Conservation (phyloP, 2,797 vertebrate genomes). For the Diglossa cyanea region DNA sequence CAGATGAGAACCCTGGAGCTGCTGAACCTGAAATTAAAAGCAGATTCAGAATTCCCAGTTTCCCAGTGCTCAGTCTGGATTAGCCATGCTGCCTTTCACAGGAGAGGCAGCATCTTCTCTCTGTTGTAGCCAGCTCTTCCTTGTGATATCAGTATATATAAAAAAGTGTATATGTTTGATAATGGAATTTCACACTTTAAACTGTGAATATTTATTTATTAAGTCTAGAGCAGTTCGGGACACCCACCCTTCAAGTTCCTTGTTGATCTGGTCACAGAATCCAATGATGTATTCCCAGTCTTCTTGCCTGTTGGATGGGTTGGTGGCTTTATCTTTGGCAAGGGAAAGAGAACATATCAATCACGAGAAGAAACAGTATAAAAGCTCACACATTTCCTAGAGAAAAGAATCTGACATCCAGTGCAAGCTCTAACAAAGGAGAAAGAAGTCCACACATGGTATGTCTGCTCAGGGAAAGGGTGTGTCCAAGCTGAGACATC, state of each 20-base stretch:
- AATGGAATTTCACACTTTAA: not conserved
- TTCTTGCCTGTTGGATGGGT: conserved; percentile 91
- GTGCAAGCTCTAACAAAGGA: not conserved
- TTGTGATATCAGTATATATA: not conserved
- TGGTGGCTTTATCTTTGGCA: conserved; percentile 90
- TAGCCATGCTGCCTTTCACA: not conserved
- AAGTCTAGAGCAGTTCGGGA: not conserved
- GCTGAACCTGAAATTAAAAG: not conserved
- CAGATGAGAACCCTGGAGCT: not conserved
- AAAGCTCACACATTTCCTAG: not conserved
- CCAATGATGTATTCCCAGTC: conserved; percentile 95
- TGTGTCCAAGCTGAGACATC: not conserved
- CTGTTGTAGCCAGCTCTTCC: not conserved
- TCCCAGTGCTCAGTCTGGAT: not conserved
- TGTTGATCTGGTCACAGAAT: conserved; percentile 97
- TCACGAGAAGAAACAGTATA: not conserved
- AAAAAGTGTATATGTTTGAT: not conserved
- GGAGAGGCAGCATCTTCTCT: not conserved
- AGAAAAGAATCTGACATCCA: not conserved
- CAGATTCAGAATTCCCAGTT: not conserved
- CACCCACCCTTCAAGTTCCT: conserved; percentile 91
- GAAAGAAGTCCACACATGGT: not conserved
- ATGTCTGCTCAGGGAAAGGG: not conserved
- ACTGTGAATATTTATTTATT: not conserved
- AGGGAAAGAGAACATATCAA: conserved; percentile 15